Percentiles rank a stretch among this genome's conserved stretches.
These are phyloP conservation scores for Hecatera dysodea DNA, from an alignment of 2,888 invertebrate species.

Conservation along the genomic window DNA sequence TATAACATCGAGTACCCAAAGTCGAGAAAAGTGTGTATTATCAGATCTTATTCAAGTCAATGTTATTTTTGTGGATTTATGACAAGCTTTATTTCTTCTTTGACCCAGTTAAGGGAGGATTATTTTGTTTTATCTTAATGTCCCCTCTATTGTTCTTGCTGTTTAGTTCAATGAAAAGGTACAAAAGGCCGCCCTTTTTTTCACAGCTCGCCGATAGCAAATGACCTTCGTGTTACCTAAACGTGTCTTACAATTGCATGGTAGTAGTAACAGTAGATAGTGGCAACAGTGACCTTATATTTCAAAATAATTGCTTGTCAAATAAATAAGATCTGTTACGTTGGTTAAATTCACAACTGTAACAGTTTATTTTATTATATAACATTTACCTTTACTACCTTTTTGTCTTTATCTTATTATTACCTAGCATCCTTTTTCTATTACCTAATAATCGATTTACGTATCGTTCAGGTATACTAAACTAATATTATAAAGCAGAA, in stretches of 20 bases:
- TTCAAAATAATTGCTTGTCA: too few relatives aligned
- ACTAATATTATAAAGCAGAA: too few relatives aligned
- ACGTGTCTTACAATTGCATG: background rate
- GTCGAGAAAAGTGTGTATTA: slow-evolving; percentile 45
- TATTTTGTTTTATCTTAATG: slow-evolving; percentile 27
- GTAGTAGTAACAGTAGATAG: too few relatives aligned
- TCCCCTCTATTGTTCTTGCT: slow-evolving; percentile 21
- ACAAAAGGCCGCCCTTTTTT: background rate
- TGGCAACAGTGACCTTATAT: too few relatives aligned
- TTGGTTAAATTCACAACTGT: too few relatives aligned
- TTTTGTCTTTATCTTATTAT: too few relatives aligned
- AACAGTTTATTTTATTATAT: too few relatives aligned
- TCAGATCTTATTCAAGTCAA: slow-evolving; percentile 32
- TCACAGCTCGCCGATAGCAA: background rate
- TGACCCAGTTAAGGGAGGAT: slow-evolving; percentile 17
- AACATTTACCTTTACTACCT: too few relatives aligned
- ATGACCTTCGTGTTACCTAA: background rate
- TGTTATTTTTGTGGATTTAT: slow-evolving; percentile 21
- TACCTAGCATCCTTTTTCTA: too few relatives aligned
- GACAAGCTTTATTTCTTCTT: slow-evolving; percentile 21
- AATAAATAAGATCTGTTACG: too few relatives aligned
- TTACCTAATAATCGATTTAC: background rate
- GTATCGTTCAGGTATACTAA: too few relatives aligned
- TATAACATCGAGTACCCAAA: slow-evolving; percentile 11
- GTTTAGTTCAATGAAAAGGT: slow-evolving; percentile 4